Base-by-base conservation (phyloP, 2,888 invertebrate genomes). In the Hirtodrosophila trivittata region DNA sequence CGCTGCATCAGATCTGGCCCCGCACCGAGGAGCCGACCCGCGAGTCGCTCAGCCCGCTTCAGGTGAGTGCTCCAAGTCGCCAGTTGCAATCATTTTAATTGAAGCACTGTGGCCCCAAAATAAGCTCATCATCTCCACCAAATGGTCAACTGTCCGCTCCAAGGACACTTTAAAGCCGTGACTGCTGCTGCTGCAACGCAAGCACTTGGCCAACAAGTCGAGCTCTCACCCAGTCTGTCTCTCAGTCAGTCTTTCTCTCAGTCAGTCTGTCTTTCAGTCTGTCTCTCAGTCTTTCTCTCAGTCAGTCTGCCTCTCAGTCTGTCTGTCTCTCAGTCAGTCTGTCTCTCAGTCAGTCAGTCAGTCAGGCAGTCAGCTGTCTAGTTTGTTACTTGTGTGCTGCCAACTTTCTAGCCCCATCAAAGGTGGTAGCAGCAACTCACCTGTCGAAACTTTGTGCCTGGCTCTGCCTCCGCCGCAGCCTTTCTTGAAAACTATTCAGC, bases 1-100 rank as follows among this genome's bases (percentile, higher is more conserved):
- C 97, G 87, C 92, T 97, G 55, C 95, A 95, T 49, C 97, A 97
- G 90, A 93, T 97, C 46, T 96, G 96, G 92, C 97, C 97, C 0
- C 93, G 93, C 8, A 89, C 91, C 75, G 91, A 92, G 78, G 94
- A 94, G 77, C 92, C 93, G 0, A 92, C 92, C 52, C 91, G 91
- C 58, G 92, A 92, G 18, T 92, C 92, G 0, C 82, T 91, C 59
- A 95, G 95, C 50, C 94, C 95, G 1, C 91, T 97, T 47, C 97
- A 97, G 94, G 97, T 96, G 91, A 77, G 66, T 43, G 46, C 33
- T 32, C 28, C n/a, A n/a, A n/a, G n/a, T n/a, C n/a, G n/a, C n/a
- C n/a, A n/a, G n/a, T n/a, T n/a, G n/a, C n/a, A n/a, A n/a, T n/a
- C 54, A 57, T 32, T 38, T 50, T 66, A 63, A 70, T 70, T 69